Evolutionary conservation across 2,797 vertebrate species (phyloP), one percentile per base, ranked within the genome.

Genomic region (Gymnothorax reevesii): DNA sequence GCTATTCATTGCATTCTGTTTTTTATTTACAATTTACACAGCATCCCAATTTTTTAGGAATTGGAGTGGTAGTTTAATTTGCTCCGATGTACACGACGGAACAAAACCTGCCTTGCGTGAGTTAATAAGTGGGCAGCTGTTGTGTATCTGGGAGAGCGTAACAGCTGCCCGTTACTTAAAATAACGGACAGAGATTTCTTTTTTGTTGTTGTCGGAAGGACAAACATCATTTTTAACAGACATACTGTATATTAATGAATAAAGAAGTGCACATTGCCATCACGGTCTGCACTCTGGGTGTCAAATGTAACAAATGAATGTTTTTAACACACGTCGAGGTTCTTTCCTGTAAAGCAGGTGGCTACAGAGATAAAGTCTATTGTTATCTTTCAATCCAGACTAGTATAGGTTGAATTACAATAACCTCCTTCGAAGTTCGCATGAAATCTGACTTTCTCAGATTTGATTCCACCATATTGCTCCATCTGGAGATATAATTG

Each of bases 111-210:
- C 17, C 12, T 49, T 77, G 73, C 49, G 42, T 77, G 73, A 77
- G 64, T 88, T 90, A 84, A 49, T 85, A 89, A 87, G 57, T 82
- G 77, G 89, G 75, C 91, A 90, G 91, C 90, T 91, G 90, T 90
- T 90, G 84, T 87, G 84, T 87, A 86, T 88, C 88, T 90, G 73
- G 84, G 13, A 52, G 57, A 87, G 87, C 75, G 88, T 82, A 87
- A 90, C 89, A 86, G 84, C 83, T 88, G 88, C 88, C 84, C 87
- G 42, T 22, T 20, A 86, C 49, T 69, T 10, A 27, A 42, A 83
- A 84, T 89, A 89, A 91, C 84, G 90, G 91, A 87, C 90, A 20
- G 87, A 75, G 82, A 80, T 85, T 88, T 90, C 90, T 88, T 82
- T 83, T 83, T 88, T 90, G 90, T 88, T 89, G 62, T 86, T 87